Evolutionary conservation across 2,797 vertebrate genomes (phyloP).

Genomic region (Anniella stebbinsi): DNA sequence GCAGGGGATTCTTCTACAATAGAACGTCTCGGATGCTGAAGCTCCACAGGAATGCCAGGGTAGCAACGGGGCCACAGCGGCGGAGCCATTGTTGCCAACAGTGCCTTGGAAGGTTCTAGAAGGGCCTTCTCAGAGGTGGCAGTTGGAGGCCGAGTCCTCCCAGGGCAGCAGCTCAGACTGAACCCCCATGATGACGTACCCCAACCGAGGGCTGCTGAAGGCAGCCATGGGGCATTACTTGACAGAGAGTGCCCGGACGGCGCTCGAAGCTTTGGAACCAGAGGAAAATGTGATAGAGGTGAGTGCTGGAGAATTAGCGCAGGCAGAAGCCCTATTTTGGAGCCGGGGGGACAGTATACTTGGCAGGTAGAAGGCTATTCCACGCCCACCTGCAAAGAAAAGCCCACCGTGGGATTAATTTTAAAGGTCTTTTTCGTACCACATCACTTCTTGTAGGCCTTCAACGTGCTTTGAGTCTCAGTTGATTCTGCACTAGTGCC

Average conservation of each 20-base stretch:
- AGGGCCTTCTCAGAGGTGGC: not conserved
- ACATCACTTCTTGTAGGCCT: no score
- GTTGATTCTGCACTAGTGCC: no score
- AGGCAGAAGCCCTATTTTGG: not conserved
- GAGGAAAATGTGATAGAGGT: conserved; percentile 5
- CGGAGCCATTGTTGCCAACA: not conserved
- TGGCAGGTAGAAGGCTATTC: no score
- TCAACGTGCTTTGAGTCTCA: no score
- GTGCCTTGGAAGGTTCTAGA: conserved; percentile 21
- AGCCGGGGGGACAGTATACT: not conserved
- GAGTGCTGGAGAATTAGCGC: not conserved
- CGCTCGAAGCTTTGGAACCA: conserved; percentile 26
- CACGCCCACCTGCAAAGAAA: no score
- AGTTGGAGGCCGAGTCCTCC: not conserved
- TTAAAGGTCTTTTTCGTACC: no score
- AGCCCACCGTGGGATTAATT: no score
- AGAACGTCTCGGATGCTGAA: not conserved
- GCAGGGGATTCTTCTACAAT: not conserved
- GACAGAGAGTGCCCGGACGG: conserved; percentile 22
- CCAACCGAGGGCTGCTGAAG: conserved; percentile 25
- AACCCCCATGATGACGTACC: conserved; percentile 31
- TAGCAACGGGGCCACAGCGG: not conserved
- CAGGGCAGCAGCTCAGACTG: not conserved
- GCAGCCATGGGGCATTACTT: conserved; percentile 42
- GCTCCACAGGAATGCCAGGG: not conserved